A percentile compares a stretch with the other conserved stretches of the same genome.
Conservation (phyloP, 2,113 vertebrate species). For the Tragelaphus scriptus region DNA sequence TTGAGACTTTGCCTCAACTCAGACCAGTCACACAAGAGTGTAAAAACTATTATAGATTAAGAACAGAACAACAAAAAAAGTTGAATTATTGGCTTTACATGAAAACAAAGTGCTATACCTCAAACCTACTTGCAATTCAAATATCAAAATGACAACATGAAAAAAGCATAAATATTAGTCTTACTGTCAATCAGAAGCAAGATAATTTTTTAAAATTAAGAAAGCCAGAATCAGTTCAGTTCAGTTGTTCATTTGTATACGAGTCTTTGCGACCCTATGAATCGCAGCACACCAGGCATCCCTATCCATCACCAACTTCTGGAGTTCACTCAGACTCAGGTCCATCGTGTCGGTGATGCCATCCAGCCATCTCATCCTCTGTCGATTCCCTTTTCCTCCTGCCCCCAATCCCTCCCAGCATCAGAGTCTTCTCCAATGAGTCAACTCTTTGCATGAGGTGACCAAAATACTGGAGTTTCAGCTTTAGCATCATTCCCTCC, state of each 20-base stretch:
- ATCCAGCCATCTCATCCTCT: no score
- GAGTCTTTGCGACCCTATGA: no score
- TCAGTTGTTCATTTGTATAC: no score
- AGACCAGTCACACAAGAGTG: neutral
- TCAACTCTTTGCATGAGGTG: neutral
- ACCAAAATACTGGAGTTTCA: neutral
- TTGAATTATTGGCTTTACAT: neutral
- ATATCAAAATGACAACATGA: neutral
- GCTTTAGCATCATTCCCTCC: neutral
- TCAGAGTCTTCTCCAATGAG: neutral
- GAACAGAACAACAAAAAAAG: neutral
- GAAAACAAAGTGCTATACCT: neutral
- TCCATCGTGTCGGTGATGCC: no score
- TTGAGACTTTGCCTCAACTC: neutral
- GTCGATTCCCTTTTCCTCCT: neutral
- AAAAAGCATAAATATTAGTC: neutral
- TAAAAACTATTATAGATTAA: neutral
- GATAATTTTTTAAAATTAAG: neutral
- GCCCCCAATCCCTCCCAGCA: neutral
- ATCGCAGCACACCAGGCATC: no score
- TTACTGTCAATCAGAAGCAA: neutral
- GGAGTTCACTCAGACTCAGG: no score
- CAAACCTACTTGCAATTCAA: neutral
- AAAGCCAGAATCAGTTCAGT: neutral
- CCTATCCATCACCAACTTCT: no score